Base-by-base conservation (phyloP, 2,113 vertebrate genomes). In the Campylomormyrus numenius region DNA sequence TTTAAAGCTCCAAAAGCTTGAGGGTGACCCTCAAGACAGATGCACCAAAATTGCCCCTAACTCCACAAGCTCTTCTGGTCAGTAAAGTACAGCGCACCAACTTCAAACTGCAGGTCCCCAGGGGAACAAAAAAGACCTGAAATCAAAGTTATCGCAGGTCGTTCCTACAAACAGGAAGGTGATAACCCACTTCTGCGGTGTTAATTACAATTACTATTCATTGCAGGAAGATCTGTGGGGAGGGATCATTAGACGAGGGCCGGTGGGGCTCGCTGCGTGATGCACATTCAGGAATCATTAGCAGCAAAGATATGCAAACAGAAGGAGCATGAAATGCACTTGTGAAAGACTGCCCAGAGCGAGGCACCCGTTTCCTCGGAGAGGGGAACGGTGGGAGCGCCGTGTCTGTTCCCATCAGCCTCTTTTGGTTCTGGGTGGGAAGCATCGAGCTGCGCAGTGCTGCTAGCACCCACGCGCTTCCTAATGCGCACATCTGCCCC, bases 191-290 rank as follows among this genome's bases (percentile, higher is more conserved):
- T 50, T 45, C 17, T 27, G 77, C n/a, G 52, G 84, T 10, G 56
- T 87, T 89, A 56, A 90, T 90, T 90, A 56, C 77, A 66, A 50
- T 86, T 80, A 39, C 80, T 85, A 83, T 88, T 89, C 77, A 90
- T 89, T 89, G 66, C 31, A 88, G 45, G 77, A 66, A n/a, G 45
- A 80, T 88, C 56, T 85, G 31, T n/a, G 35, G 90, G n/a, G 77
- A 85, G 88, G 87, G 50, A 19, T 88, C 87, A 62, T 88, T 46
- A 90, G 66, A 52, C 70, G 62, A 46, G 27, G 53, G 74, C 45
- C 80, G 62, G 50, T 86, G 58, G 88, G 88, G 84, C 50, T 46
- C 6, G 35, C 48, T 42, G 80, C 48, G 80, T 45, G 39, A 31
- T 35, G 31, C 42, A 27, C 49, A 70, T 56, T 62, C 39, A 24